Evolutionary conservation across 2,113 vertebrate genomes (phyloP), one percentile per base, ranked within the genome.

Genomic region (Chloebia gouldiae): DNA sequence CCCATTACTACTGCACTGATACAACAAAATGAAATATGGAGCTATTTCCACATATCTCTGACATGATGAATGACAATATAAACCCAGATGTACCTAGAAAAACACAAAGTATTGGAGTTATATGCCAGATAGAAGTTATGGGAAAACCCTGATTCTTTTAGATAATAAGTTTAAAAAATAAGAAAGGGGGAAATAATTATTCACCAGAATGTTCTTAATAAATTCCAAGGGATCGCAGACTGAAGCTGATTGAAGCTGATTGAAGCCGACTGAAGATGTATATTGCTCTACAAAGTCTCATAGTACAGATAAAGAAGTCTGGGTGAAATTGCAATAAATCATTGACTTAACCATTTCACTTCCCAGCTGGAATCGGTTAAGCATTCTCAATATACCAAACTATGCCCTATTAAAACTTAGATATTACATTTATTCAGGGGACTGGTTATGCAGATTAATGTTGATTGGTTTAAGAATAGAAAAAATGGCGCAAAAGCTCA

Each of bases 1-100:
- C 56, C 81, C 50, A 86, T 97, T 90, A 91, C 65, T 61, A 82
- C 70, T 54, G 44, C 19, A 35, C 28, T 81, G 81, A 91, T 96
- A 94, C 13, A 96, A 94, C 68, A 92, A 83, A 96, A 97, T 94
- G 81, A 97, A 95, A 86, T 92, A 96, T 35, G 39, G 60, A 64
- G 33, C 73, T 80, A 85, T 80, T 96, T 93, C 78, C 42, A 84
- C 33, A 73, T 59, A 92, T 95, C 75, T 92, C 76, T 90, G 77
- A 40, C 45, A 66, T 96, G 83, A 91, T 91, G 73, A 94, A 96
- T 96, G 88, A 51, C 76, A 95, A 90, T 72, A 65, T 47, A 93
- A 75, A 92, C 0, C 0, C n/a, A 83, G 40, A 79, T 49, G 50
- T 85, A 90, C 73, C 81, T 66, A 84, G 91, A 69, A 93, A 93